phyloP scores from a whole-genome alignment of 1,140 invertebrate genomes.

The Goniozus legneri region DNA sequence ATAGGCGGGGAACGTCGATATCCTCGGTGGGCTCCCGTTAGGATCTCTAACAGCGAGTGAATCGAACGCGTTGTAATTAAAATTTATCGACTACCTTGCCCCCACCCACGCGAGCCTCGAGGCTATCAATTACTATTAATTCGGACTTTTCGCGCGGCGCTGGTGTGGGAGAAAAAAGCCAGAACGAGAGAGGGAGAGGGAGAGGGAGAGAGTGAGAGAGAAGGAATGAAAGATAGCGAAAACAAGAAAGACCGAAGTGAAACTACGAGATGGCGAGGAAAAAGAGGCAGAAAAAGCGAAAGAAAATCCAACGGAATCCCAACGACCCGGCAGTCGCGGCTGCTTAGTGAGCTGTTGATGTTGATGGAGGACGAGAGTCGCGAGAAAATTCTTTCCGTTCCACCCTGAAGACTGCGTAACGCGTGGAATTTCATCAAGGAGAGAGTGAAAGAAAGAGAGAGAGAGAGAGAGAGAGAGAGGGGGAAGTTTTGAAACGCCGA shows the following conservation, averaged over 20 bases:
- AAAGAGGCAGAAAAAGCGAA: neutral
- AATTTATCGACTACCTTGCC: conserved; percentile 18
- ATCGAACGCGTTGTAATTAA: conserved; percentile 22
- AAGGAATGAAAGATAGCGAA: neutral
- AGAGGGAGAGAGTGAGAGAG: neutral
- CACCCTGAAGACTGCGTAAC: no score
- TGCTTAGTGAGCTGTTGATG: no score
- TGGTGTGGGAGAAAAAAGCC: neutral
- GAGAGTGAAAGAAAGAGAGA: no score
- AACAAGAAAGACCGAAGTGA: neutral
- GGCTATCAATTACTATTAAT: conserved; percentile 28
- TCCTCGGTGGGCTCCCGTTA: conserved; percentile 5
- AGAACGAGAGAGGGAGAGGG: neutral
- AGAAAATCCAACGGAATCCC: no score
- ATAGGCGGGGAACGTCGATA: neutral
- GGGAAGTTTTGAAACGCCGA: no score
- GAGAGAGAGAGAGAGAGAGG: no score
- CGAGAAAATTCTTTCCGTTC: no score
- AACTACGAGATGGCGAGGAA: neutral
- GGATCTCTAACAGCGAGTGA: conserved; percentile 11
- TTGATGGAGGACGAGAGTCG: no score
- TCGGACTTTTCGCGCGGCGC: conserved; percentile 1
- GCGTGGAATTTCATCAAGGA: no score
- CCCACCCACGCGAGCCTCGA: conserved; percentile 5
- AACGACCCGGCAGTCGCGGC: no score